Base-by-base conservation (phyloP, 2,888 invertebrate genomes). In the Acanthopleura granulata region DNA sequence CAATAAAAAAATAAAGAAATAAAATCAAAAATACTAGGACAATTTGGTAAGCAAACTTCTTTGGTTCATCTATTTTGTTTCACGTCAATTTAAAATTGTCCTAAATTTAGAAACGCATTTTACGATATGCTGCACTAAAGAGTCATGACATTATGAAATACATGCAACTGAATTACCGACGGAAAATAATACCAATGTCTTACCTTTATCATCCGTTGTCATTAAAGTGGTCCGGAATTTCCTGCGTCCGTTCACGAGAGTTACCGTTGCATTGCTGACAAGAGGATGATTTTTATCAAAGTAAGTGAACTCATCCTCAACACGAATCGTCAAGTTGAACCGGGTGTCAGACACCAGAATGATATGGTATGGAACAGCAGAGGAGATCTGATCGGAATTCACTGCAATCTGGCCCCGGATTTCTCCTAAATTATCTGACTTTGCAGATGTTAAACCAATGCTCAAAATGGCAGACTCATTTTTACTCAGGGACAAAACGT, bases 281-380 rank as follows among this genome's bases (percentile, higher is more conserved):
- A 82, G 71, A 22, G 85, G 85, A 61, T 75, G 72, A 30, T 76
- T 80, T 18, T 76, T 75, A n/a, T 80, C 82, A 77, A 84, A 84
- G 72, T 84, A 85, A 0, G 85, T 84, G 72, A 81, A 85, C 70
- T 85, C 85, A 74, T 85, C 85, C 72, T 84, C 83, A 0, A 85
- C 79, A 14, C 73, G 71, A 27, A 84, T 76, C 11, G 78, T 81
- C 27, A 84, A 49, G 61, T 81, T 79, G 22, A 81, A 16, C n/a
- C 73, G 69, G 69, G 74, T 72, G 14, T 74, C 30, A 0, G 83
- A 83, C 18, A 80, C 74, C 4, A 84, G 76, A 29, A 72, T 80
- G 62, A 84, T 75, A 18, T 66, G 76, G 69, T 80, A 81, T 15
- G 62, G 25, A 9, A 81, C 12, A 12, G 73, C 29, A 4, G 71